Conservation (phyloP, 2,113 vertebrate species). For the Chloropsis cyanopogon region DNA sequence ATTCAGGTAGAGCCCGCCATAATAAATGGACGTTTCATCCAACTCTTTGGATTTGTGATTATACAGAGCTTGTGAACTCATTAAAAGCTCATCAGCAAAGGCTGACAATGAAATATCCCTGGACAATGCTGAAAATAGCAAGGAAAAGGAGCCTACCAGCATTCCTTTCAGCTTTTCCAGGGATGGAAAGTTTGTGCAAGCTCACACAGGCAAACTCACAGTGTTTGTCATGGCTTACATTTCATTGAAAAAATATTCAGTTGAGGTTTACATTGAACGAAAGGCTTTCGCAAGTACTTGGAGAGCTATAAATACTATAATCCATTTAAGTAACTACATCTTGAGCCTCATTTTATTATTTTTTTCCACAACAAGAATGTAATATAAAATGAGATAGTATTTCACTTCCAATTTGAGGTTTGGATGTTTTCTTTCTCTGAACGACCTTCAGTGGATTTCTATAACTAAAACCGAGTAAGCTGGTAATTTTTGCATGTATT, state of each 20-base stretch:
- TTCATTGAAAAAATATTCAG: constrained; percentile 66
- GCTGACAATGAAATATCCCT: constrained; percentile 69
- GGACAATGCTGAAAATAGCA: constrained; percentile 70
- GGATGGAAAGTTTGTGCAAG: constrained; percentile 69
- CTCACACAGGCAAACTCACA: constrained; percentile 52
- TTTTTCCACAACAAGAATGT: constrained; percentile 36
- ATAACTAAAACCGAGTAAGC: neutral
- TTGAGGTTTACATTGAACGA: constrained; percentile 44
- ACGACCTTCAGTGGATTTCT: constrained; percentile 35
- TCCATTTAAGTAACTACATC: constrained; percentile 62
- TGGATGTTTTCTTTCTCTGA: constrained; percentile 46
- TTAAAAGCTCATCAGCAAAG: constrained; percentile 71
- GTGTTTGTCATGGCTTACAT: constrained; percentile 63
- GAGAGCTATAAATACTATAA: constrained; percentile 59
- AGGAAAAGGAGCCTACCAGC: constrained; percentile 60
- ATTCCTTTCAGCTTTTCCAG: constrained; percentile 68
- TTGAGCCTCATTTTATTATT: constrained; percentile 52
- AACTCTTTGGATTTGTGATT: constrained; percentile 66
- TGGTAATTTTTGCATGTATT: neutral
- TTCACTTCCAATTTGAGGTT: constrained; percentile 46
- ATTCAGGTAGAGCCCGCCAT: constrained; percentile 88
- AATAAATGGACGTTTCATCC: constrained; percentile 71
- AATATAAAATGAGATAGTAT: constrained; percentile 23
- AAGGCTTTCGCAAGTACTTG: constrained; percentile 26
- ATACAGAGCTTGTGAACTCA: constrained; percentile 61